Percentiles rank a stretch among this genome's conserved stretches.
Evolutionary conservation across 1,140 invertebrate species (phyloP).

Genomic region (Drosophila pectinifera): DNA sequence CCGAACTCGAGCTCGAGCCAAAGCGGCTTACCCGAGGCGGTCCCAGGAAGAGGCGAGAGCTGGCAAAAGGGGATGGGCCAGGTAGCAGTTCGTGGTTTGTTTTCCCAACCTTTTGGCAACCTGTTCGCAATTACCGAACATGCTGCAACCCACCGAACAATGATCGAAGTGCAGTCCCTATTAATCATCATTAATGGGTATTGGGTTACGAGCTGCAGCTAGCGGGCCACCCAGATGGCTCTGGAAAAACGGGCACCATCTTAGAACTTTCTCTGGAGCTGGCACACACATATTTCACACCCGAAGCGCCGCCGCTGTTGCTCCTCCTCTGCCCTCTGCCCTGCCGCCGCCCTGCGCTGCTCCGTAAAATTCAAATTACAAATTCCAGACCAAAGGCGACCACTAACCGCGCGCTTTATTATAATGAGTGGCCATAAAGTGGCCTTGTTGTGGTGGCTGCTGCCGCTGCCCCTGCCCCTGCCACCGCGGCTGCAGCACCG

Average conservation of each 20-base stretch:
- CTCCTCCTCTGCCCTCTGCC: no score
- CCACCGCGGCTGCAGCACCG: slow-evolving; percentile 32
- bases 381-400: slow-evolving; percentile 70
- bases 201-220: slow-evolving; percentile 56
- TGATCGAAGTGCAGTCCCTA: slow-evolving; percentile 33
- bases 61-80: slow-evolving; percentile 48
- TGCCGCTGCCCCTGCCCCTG: slow-evolving; percentile 25
- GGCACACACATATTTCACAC: slow-evolving; percentile 63
- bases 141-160: slow-evolving; percentile 68
- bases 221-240: slow-evolving; percentile 24
- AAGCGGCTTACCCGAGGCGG: slow-evolving; percentile 64
- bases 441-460: slow-evolving; percentile 58
- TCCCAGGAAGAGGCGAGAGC: slow-evolving; percentile 9
- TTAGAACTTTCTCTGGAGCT: slow-evolving; percentile 66
- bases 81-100: slow-evolving; percentile 49
- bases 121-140: slow-evolving; percentile 77
- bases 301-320: slow-evolving; percentile 55
- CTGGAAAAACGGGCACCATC: slow-evolving; percentile 33
- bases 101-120: slow-evolving; percentile 58
- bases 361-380: slow-evolving; percentile 80
- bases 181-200: slow-evolving; percentile 79
- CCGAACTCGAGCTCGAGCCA: slow-evolving; percentile 47
- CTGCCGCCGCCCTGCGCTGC: slow-evolving; percentile 8
- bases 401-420: slow-evolving; percentile 83
- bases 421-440: slow-evolving; percentile 83